phyloP scores from a whole-genome alignment of 2,113 vertebrate genomes.

The Sturnus vulgaris region DNA sequence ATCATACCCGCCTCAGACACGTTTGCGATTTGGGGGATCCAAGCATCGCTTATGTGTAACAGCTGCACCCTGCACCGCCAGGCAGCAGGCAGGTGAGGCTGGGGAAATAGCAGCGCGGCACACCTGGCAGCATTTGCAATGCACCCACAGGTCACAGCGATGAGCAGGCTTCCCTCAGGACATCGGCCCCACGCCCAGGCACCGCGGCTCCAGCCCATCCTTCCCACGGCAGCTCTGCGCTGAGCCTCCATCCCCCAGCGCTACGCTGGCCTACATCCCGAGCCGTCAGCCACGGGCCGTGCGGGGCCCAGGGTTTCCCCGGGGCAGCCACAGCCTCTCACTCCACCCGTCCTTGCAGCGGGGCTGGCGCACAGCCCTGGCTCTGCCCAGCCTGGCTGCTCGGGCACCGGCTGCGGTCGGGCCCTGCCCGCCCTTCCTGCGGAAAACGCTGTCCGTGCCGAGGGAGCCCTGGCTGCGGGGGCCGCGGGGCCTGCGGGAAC shows the following conservation, averaged over 20 bases:
- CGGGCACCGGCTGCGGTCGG: accelerated
- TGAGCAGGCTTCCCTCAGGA: neutral
- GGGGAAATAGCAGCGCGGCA: accelerated
- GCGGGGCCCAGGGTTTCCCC: accelerated
- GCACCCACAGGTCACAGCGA: neutral
- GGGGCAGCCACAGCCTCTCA: neutral
- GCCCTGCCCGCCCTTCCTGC: neutral
- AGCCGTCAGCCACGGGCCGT: accelerated
- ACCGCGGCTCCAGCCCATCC: neutral
- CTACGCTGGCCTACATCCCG: accelerated
- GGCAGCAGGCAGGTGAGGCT: accelerated
- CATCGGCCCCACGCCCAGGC: neutral
- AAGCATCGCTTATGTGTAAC: accelerated
- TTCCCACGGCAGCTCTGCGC: neutral
- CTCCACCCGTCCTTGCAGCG: neutral
- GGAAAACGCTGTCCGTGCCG: neutral
- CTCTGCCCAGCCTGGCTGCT: neutral
- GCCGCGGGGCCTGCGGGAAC: too few relatives aligned
- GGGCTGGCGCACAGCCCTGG: too few relatives aligned
- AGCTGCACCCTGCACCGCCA: neutral
- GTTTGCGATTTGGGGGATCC: neutral
- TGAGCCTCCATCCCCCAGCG: neutral
- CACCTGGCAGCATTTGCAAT: neutral
- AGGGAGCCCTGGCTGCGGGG: accelerated
- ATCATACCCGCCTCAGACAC: accelerated